These are phyloP conservation scores for Probosciger aterrimus DNA, from an alignment of 2,113 vertebrate genomes.

Conservation along the genomic window DNA sequence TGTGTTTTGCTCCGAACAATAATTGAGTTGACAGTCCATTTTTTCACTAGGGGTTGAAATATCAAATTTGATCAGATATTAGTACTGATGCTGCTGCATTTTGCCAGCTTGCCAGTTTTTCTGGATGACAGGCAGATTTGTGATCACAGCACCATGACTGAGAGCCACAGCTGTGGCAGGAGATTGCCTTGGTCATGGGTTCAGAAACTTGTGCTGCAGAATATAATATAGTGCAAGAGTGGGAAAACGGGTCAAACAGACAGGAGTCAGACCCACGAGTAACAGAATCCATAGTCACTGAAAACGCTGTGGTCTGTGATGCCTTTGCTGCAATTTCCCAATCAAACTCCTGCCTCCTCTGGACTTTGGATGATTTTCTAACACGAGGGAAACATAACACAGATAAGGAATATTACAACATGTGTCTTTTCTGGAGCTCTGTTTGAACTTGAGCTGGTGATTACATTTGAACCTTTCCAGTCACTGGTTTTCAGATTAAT, in stretches of 20 bases:
- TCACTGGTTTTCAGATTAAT: neutral
- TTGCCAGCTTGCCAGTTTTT: constrained; percentile 41
- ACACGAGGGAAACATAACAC: neutral
- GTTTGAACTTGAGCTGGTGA: neutral
- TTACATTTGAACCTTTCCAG: constrained; percentile 11
- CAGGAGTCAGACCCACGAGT: neutral
- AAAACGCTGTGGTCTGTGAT: neutral
- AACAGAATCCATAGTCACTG: neutral
- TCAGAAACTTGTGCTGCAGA: neutral
- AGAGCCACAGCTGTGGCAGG: neutral
- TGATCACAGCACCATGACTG: neutral
- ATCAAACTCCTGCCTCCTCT: neutral
- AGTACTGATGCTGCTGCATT: constrained; percentile 21
- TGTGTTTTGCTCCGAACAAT: constrained; percentile 26
- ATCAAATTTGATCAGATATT: constrained; percentile 52
- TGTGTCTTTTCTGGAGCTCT: neutral
- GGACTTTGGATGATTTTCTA: neutral
- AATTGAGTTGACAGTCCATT: constrained; percentile 60
- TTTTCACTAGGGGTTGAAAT: constrained; percentile 42
- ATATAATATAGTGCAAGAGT: neutral
- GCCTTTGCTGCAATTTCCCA: neutral
- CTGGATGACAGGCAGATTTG: constrained; percentile 16
- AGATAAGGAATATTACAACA: neutral
- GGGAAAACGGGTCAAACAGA: neutral
- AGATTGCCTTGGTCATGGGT: constrained; percentile 9